Conservation (phyloP, 2,888 invertebrate species). For the Ophonus ardosiacus region DNA sequence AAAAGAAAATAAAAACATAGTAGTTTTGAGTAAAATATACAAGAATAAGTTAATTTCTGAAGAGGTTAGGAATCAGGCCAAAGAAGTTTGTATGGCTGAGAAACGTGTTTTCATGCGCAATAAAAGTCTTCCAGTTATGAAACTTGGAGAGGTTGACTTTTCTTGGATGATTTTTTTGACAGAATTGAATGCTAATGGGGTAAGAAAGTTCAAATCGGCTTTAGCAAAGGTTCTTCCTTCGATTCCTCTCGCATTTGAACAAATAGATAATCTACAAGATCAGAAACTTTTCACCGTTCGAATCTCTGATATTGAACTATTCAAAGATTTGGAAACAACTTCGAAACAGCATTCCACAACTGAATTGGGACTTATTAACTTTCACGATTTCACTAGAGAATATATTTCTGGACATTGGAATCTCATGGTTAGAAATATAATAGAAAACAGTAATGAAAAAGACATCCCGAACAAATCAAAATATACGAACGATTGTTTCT, state of each 20-base stretch:
- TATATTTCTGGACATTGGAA: background rate
- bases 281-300: background rate
- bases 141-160: background rate
- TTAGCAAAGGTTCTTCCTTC: background rate
- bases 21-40: background rate
- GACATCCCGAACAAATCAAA: background rate
- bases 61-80: background rate
- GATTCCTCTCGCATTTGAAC: background rate
- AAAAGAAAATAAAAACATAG: background rate
- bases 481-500: background rate
- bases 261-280: background rate
- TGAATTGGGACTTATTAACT: background rate
- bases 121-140: background rate
- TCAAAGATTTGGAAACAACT: slow-evolving; percentile 2
- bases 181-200: background rate
- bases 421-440: background rate
- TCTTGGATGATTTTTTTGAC: slow-evolving; percentile 2
- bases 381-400: background rate
- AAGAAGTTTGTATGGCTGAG: background rate
- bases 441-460: background rate
- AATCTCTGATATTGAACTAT: slow-evolving; percentile 8
- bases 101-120: background rate
- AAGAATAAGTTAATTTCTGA: background rate
- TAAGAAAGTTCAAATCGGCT: background rate
- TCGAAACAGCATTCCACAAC: background rate